Base-by-base conservation (phyloP, 2,888 invertebrate genomes). In the Allolobophora icterica region DNA sequence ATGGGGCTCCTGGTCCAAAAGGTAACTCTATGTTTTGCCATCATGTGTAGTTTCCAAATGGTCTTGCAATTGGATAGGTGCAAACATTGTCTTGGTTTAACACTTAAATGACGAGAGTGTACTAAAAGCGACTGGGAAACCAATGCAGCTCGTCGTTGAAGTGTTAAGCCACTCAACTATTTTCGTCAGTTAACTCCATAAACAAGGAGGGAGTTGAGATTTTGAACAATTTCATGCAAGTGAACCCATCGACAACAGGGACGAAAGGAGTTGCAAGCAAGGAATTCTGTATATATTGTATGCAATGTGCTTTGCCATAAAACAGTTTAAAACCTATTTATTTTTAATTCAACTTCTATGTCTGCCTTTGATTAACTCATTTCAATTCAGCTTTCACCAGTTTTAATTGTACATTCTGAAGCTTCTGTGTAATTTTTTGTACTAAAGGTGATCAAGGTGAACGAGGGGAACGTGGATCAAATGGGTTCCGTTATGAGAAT, bases 1-100 rank as follows among this genome's bases (percentile, higher is more conserved):
- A 89, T 33, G 91, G 91, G 40, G 21, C 90, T 33, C 42, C 45
- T 30, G 91, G 91, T 33, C 84, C 90, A 33, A 89, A 89, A 84
- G 91, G 91, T 91, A 71, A 35, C 71, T 24, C 58, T 71, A n/a
- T n/a, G 71, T n/a, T 6, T n/a, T 71, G 13, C n/a, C 71, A 71
- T n/a, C 6, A n/a, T 71, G 71, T n/a, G 8, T 71, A 71, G n/a
- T n/a, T 71, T n/a, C 71, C 71, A 71, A 71, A 71, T 30, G 71
- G n/a, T n/a, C 71, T n/a, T n/a, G 71, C 6, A 71, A 11, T 4
- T 71, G 8, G 71, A 2, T 71, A n/a, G 71, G n/a, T n/a, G n/a
- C 71, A 71, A 71, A 8, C n/a, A 8, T 71, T 30, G 71, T n/a
- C 30, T 71, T 71, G 71, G 71, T 71, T n/a, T 30, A n/a, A n/a